phyloP scores from a whole-genome alignment of 2,113 vertebrate species.

The Orthochromis malagaraziensis region DNA sequence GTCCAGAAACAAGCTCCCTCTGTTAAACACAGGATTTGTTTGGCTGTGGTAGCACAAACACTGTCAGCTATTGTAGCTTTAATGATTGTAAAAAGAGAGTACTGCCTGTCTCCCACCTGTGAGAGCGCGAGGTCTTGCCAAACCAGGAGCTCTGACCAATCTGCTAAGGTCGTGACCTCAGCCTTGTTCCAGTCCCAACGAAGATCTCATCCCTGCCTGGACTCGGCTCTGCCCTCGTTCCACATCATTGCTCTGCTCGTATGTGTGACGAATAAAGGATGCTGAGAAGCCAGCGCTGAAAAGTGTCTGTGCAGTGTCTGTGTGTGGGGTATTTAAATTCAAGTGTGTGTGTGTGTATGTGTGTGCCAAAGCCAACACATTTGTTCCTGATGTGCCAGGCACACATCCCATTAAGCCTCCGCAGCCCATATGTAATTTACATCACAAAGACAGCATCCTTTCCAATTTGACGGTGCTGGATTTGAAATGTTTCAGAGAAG shows the following conservation, averaged over 20 bases:
- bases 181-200: not conserved
- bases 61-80: not conserved
- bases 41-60: conserved; percentile 1
- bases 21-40: not conserved
- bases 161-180: conserved; percentile 28
- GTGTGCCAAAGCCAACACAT: conserved; percentile 46
- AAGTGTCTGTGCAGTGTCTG: not conserved
- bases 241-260: not conserved
- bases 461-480: conserved; percentile 5
- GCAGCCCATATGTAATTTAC: conserved; percentile 44
- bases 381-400: conserved; percentile 47
- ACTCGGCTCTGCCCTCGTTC: conserved; percentile 1
- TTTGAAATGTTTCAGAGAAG: not conserved
- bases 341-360: not conserved
- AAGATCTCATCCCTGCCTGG: not conserved
- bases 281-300: not conserved
- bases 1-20: not conserved
- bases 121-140: not conserved
- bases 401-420: conserved; percentile 38
- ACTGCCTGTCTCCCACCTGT: conserved; percentile 8
- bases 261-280: not conserved
- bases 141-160: conserved; percentile 14
- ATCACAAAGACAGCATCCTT: conserved; percentile 47
- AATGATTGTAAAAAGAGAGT: not conserved
- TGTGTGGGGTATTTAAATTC: conserved; percentile 22